Evolutionary conservation across 2,113 vertebrate species (phyloP).

Genomic region (Brachyhypopomus occidentalis): DNA sequence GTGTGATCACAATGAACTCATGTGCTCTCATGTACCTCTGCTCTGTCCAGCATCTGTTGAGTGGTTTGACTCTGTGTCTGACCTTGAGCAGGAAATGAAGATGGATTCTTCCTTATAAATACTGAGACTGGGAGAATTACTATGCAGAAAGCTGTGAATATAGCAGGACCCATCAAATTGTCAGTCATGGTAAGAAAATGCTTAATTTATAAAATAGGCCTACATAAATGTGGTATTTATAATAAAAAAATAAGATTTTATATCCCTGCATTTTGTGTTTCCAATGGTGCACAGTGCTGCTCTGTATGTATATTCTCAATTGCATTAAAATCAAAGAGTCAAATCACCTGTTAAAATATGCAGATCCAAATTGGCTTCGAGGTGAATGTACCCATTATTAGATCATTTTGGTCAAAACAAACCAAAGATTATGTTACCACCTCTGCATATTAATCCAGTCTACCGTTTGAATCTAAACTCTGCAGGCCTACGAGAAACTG

Average conservation of each 20-base stretch:
- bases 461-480: not conserved
- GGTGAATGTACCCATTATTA: too few species aligned
- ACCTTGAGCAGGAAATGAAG: constrained; percentile 66
- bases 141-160: constrained; percentile 66
- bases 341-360: too few species aligned
- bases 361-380: too few species aligned
- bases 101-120: constrained; percentile 67
- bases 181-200: constrained; percentile 77
- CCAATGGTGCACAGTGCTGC: not conserved
- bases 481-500: constrained; percentile 76
- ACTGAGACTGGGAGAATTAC: constrained; percentile 74
- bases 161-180: constrained; percentile 59
- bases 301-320: too few species aligned
- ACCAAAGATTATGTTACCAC: not conserved
- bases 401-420: not conserved
- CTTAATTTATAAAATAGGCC: not conserved
- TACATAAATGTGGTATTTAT: too few species aligned
- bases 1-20: not conserved
- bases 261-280: not conserved
- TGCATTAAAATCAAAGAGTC: too few species aligned
- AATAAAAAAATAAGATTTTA: too few species aligned
- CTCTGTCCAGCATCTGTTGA: not conserved
- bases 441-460: not conserved
- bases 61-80: not conserved
- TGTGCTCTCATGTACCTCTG: not conserved